Percentiles rank a stretch among this genome's conserved stretches.
phyloP scores from a whole-genome alignment of 2,888 invertebrate species.

The Diloba caeruleocephala region DNA sequence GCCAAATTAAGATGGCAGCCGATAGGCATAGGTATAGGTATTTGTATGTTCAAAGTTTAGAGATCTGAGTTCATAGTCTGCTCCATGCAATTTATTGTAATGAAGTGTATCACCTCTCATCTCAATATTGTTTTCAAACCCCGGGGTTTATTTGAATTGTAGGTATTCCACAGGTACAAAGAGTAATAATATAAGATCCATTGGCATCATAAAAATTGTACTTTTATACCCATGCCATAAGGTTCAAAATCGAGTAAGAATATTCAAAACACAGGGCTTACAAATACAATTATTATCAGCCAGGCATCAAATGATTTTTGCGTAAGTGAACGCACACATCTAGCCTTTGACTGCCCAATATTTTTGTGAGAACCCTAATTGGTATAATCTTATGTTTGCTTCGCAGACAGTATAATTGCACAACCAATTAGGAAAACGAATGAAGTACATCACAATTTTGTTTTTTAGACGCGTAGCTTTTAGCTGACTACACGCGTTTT shows the following conservation, averaged over 20 bases:
- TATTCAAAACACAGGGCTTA: conserved; percentile 1
- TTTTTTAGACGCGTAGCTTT: too few relatives aligned
- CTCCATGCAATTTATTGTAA: too few relatives aligned
- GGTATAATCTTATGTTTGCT: conserved; percentile 34
- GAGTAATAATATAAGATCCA: neutral
- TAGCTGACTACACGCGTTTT: too few relatives aligned
- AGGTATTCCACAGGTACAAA: too few relatives aligned
- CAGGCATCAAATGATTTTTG: conserved; percentile 25
- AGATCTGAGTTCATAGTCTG: too few relatives aligned
- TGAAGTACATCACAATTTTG: neutral
- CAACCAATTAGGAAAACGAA: conserved; percentile 27
- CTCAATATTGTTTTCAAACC: conserved; percentile 18
- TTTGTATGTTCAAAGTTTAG: too few relatives aligned
- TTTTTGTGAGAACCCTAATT: conserved; percentile 29
- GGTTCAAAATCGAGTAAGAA: neutral
- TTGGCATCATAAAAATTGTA: neutral
- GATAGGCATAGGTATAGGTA: too few relatives aligned
- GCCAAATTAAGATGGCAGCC: conserved; percentile 25
- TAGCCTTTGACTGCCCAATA: conserved; percentile 12
- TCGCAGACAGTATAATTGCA: conserved; percentile 23
- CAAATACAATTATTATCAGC: conserved; percentile 8
- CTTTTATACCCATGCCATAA: neutral
- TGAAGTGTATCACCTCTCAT: too few relatives aligned
- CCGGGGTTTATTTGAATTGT: conserved; percentile 10
- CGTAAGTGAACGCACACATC: conserved; percentile 4